Percentiles rank a stretch among this genome's conserved stretches.
Conservation (phyloP, 2,797 vertebrate species). For the Pseudocheirus occidentalis region DNA sequence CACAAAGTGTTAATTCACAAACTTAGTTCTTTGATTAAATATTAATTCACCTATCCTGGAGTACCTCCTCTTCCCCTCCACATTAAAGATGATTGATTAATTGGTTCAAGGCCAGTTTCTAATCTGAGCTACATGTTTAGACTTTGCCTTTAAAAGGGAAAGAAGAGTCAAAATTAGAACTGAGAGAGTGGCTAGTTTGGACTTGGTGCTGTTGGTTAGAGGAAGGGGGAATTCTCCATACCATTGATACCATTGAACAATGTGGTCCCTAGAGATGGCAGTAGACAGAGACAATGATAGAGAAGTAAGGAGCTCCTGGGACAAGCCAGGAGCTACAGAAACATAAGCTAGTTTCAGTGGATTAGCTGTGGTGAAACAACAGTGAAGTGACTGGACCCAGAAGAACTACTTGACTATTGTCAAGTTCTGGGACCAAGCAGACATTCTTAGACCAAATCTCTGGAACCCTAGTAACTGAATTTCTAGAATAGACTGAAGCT, state of each 20-base stretch:
- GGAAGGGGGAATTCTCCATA: not conserved
- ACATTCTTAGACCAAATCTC: not conserved
- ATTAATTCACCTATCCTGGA: not conserved
- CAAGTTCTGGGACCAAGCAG: not conserved
- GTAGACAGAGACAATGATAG: not conserved
- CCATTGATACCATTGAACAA: not conserved
- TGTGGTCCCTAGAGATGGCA: not conserved
- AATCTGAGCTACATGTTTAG: not conserved
- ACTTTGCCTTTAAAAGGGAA: not conserved
- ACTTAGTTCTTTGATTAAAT: not conserved
- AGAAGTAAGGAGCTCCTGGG: not conserved
- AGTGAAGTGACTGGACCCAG: not conserved
- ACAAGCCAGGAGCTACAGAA: not conserved
- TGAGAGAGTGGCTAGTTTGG: not conserved
- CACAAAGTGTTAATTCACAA: not conserved
- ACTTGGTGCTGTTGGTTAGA: not conserved
- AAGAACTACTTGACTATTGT: not conserved
- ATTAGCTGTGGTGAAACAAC: not conserved
- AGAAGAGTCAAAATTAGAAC: not conserved
- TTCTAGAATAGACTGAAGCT: not conserved
- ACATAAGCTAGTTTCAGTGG: not conserved
- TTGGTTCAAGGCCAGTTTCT: not conserved
- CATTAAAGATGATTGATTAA: not conserved
- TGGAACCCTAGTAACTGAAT: not conserved
- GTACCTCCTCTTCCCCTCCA: not conserved